phyloP scores from a whole-genome alignment of 64 coral and sea anemone genomes.

The Platygyra sinensis region DNA sequence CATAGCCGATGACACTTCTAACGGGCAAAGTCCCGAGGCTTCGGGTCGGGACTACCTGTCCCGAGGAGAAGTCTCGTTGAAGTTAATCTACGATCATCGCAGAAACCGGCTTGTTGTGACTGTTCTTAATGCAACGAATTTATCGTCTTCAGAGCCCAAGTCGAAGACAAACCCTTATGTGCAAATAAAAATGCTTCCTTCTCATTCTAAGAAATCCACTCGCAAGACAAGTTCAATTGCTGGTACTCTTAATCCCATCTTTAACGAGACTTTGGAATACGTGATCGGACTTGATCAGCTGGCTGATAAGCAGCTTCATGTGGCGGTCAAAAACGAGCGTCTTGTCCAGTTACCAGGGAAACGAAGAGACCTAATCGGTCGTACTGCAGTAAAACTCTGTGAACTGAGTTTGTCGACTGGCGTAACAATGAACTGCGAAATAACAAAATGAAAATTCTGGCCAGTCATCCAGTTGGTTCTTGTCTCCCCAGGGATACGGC shows the following conservation, averaged over 20 bases:
- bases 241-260: conserved; percentile 71
- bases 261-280: conserved; percentile 89
- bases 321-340: conserved; percentile 76
- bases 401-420: conserved; percentile 76
- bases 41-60: conserved; percentile 15
- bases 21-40: not conserved
- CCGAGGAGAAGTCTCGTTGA: conserved; percentile 73
- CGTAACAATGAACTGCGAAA: conserved; percentile 71
- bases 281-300: conserved; percentile 76
- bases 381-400: conserved; percentile 61
- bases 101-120: conserved; percentile 70
- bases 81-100: conserved; percentile 74
- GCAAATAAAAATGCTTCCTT: conserved; percentile 76
- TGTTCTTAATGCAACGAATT: conserved; percentile 48
- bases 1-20: conserved; percentile 17
- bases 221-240: conserved; percentile 64
- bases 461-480: too few species aligned
- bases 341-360: conserved; percentile 46
- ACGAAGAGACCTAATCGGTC: conserved; percentile 69
- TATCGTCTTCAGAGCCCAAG: conserved; percentile 46
- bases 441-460: conserved; percentile 15
- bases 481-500: not conserved
- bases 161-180: conserved; percentile 84
- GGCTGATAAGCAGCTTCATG: conserved; percentile 54
- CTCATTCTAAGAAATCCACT: conserved; percentile 66